A percentile compares a stretch with the other conserved stretches of the same genome.
These are phyloP conservation scores for Dilophus febrilis DNA, from an alignment of 2,888 invertebrate species.

Conservation along the genomic window DNA sequence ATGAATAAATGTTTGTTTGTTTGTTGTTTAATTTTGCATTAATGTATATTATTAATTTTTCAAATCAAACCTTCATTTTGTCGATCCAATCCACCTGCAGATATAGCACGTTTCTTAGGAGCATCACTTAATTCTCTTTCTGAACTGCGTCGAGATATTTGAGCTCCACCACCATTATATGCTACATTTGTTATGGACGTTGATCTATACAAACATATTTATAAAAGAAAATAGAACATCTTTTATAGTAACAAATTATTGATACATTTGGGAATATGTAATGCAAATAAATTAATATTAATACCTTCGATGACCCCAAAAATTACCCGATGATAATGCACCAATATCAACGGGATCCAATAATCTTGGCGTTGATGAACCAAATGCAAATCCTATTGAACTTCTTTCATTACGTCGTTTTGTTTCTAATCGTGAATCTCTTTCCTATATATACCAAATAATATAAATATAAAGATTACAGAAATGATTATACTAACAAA, in stretches of 20 bases:
- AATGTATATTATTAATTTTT: too few species aligned
- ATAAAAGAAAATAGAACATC: neutral
- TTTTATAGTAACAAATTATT: too few species aligned
- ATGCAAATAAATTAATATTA: too few species aligned
- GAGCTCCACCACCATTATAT: constrained; percentile 38
- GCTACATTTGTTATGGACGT: constrained; percentile 83
- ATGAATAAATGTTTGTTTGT: too few species aligned
- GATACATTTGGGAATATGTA: neutral
- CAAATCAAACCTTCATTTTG: constrained; percentile 35
- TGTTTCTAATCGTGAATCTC: constrained; percentile 64
- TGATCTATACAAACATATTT: constrained; percentile 53
- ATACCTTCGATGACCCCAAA: constrained; percentile 70
- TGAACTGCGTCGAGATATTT: constrained; percentile 68
- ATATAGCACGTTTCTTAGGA: constrained; percentile 57
- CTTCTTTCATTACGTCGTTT: constrained; percentile 61
- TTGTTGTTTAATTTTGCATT: too few species aligned
- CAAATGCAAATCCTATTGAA: constrained; percentile 70
- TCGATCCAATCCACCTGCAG: constrained; percentile 53
- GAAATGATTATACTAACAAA: constrained; percentile 4
- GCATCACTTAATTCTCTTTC: constrained; percentile 60
- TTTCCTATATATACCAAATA: constrained; percentile 32
- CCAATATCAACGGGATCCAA: constrained; percentile 66
- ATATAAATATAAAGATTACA: constrained; percentile 6
- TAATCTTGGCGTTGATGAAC: constrained; percentile 78
- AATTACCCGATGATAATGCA: constrained; percentile 31